Evolutionary conservation across 2,888 invertebrate species (phyloP), one percentile per base, ranked within the genome.

Genomic region (Megalurothrips usitatus): DNA sequence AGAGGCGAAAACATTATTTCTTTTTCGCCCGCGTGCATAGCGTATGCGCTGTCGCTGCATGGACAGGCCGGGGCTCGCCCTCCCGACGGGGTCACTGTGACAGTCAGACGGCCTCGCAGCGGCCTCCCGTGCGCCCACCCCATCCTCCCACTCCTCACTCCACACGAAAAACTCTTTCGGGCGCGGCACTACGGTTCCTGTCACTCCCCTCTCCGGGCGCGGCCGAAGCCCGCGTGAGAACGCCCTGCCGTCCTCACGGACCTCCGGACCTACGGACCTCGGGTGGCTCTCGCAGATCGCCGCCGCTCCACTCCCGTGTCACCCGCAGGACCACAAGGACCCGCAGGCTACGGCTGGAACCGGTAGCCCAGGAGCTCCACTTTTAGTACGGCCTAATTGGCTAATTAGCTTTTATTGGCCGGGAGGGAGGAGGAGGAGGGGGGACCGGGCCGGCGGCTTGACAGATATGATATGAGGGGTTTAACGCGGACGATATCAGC

Each of bases 351-450:
- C 26, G 68, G 23, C 68, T 75, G 68, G 68, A 75, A 75, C 68
- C 68, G 68, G 68, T 75, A 26, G 68, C 68, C 26, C 68, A 26
- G 58, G 58, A 58, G 68, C 68, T 75, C 68, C 68, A 75, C 68
- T 75, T 75, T 75, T 23, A 75, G 68, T 75, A 75, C 68, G 68
- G 23, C 68, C 68, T 75, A 75, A 75, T 75, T 75, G 68, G 68
- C 68, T 75, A 75, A 75, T 75, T 75, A 75, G 68, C 68, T 23
- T 75, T 75, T 75, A 75, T 75, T 75, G 68, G 68, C 68, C 23
- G 58, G 17, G 19, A 11, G 58, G 58, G 58, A 19, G 14, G 14
- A 17, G 34, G 34, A 43, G 34, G 34, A 43, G 11, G 11, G 10
- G 26, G 68, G 68, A 23, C 26, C 8, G 12, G 68, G 26, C 68